Base-by-base conservation (phyloP, 1,140 invertebrate species). In the Adelges cooleyi region DNA sequence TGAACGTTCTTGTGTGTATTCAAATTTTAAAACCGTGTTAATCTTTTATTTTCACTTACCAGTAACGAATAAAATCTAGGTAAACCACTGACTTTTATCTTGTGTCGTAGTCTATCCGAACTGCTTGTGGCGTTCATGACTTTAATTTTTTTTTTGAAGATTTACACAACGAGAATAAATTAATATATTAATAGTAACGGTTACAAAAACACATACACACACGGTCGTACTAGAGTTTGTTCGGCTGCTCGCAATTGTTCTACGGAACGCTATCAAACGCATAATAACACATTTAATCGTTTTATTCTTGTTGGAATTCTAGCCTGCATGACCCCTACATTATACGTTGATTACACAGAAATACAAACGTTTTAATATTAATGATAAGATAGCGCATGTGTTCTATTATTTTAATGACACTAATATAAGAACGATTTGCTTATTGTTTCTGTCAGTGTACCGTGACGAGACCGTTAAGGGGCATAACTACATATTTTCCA, bases 21-120 rank as follows among this genome's bases (percentile, higher is more conserved):
- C n/a, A n/a, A n/a, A n/a, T n/a, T n/a, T n/a, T n/a, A n/a, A n/a
- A n/a, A n/a, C n/a, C n/a, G n/a, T n/a, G n/a, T n/a, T n/a, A n/a
- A n/a, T n/a, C n/a, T n/a, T n/a, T n/a, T n/a, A n/a, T n/a, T 65
- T 65, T 13, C 22, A 69, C 70, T 71, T 66, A 72, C 71, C 33
- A 48, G 44, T 22, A 71, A 52, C 13, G 69, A 65, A 65, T 72
- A 72, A 49, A 72, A 72, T 46, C 70, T 69, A 8, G 71, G 71
- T 11, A 72, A 62, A 17, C 71, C 71, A 56, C 70, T 72, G n/a
- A 72, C 70, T 72, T 72, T 72, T 15, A 72, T 69, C 54, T 70
- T 68, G 48, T 69, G 54, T 20, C 65, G 27, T n/a, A 62, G n/a
- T 59, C 38, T 42, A 13, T 54, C 50, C 0, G 65, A 15, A 52